Conservation (phyloP, 2,113 vertebrate species). For the Urocitellus parryii region DNA sequence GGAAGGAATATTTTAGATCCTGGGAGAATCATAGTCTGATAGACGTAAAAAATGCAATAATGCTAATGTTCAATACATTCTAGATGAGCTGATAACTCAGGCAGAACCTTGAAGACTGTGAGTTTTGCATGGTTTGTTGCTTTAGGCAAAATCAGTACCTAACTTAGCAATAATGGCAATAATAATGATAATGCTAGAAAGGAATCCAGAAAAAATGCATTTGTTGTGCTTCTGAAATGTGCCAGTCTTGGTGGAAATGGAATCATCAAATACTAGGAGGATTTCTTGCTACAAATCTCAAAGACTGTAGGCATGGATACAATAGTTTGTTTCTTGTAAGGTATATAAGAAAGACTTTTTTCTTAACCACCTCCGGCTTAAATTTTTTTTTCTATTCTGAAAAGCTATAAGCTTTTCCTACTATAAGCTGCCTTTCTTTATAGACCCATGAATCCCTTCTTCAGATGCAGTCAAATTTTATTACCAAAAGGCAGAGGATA, state of each 20-base stretch:
- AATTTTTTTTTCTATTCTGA: conserved; percentile 64
- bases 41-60: conserved; percentile 59
- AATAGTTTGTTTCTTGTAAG: conserved; percentile 44
- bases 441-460: conserved; percentile 60
- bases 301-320: neutral
- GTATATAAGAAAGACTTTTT: conserved; percentile 24
- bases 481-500: conserved; percentile 53
- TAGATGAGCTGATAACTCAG: neutral
- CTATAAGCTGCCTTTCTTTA: conserved; percentile 58
- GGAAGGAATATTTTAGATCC: neutral
- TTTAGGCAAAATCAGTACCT: conserved; percentile 53
- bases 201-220: conserved; percentile 47
- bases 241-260: conserved; percentile 37
- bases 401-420: conserved; percentile 61
- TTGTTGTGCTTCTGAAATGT: conserved; percentile 57
- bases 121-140: conserved; percentile 51
- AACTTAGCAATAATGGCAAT: conserved; percentile 38
- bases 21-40: conserved; percentile 11
- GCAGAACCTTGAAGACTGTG: neutral
- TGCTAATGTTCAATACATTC: conserved; percentile 34
- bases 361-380: conserved; percentile 29
- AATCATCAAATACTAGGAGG: conserved; percentile 43
- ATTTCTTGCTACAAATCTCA: conserved; percentile 55
- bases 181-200: conserved; percentile 7
- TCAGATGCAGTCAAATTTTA: conserved; percentile 53